Base-by-base conservation (phyloP, 2,888 invertebrate genomes). In the Rhaphigaster nebulosa region DNA sequence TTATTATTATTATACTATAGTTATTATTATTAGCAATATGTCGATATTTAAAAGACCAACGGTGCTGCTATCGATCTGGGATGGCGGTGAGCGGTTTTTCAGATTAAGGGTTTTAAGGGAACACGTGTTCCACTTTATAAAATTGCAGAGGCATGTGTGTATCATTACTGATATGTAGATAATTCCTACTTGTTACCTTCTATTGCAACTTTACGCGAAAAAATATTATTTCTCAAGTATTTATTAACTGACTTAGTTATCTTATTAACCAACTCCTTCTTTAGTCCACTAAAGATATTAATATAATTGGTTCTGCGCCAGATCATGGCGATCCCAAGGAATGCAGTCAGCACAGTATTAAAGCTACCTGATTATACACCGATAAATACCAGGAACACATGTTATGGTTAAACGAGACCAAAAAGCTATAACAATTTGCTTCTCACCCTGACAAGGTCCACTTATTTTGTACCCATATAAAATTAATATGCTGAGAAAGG, bases 11-110 rank as follows among this genome's bases (percentile, higher is more conserved):
- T n/a, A n/a, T n/a, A n/a, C n/a, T n/a, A n/a, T n/a, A n/a, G n/a
- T n/a, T n/a, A n/a, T n/a, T n/a, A n/a, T n/a, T n/a, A 29, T 4
- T 29, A 34, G 65, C 18, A 18, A n/a, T 12, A 29, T 65, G 29
- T 65, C 15, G 29, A 65, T 65, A 65, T 29, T 65, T 34, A 29
- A 10, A 60, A 60, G 29, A 65, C 29, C 29, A 34, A 5, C 13
- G 15, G 29, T 29, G 65, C 65, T 65, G 15, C 65, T 65, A 65
- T 65, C 65, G 65, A 29, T 4, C 65, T 13, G 29, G n/a, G n/a
- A n/a, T 60, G n/a, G 60, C n/a, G 29, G 65, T 65, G 29, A 29
- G 65, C 65, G 65, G 65, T 65, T 65, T 65, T 65, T 65, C 65
- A 65, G 65, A 65, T 65, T 65, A 65, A 65, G 5, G 65, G 65